Evolutionary conservation across 2,113 vertebrate genomes (phyloP), one percentile per base, ranked within the genome.

Genomic region (Platysternon megacephalum): DNA sequence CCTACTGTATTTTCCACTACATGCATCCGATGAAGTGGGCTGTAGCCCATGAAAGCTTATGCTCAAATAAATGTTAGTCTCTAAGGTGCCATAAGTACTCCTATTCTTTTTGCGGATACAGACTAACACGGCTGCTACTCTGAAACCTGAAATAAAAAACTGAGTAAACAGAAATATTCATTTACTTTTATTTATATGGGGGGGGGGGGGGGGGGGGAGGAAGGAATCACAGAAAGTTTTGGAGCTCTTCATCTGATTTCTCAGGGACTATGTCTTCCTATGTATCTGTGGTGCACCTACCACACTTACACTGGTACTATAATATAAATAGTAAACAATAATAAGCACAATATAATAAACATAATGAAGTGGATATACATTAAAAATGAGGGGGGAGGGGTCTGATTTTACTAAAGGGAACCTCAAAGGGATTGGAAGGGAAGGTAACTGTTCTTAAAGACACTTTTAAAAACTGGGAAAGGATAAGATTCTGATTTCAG

Each of bases 101-200:
- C n/a, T n/a, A n/a, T n/a, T n/a, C n/a, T n/a, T n/a, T n/a, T n/a
- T n/a, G n/a, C n/a, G n/a, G n/a, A n/a, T n/a, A n/a, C n/a, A n/a
- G n/a, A n/a, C n/a, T n/a, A n/a, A n/a, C n/a, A n/a, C n/a, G n/a
- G n/a, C n/a, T n/a, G n/a, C n/a, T n/a, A n/a, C n/a, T n/a, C n/a
- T n/a, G n/a, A n/a, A n/a, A n/a, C n/a, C n/a, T n/a, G n/a, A n/a
- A n/a, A n/a, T n/a, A 95, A 79, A 81, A 53, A 0, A 2, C 72
- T 84, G 72, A 88, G 83, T 86, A 89, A 52, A 89, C 56, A 93
- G 83, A 97, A 97, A 96, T 3, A 82, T 90, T 93, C 94, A 95
- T 89, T 74, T 96, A 39, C 61, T 80, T 92, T 94, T 0, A 0
- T 82, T 94, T 82, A 32, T 87, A 93, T 91, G 84, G 0, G 72